These are phyloP conservation scores for Digitonthophagus gazella DNA, from an alignment of 2,888 invertebrate species.

Conservation along the genomic window DNA sequence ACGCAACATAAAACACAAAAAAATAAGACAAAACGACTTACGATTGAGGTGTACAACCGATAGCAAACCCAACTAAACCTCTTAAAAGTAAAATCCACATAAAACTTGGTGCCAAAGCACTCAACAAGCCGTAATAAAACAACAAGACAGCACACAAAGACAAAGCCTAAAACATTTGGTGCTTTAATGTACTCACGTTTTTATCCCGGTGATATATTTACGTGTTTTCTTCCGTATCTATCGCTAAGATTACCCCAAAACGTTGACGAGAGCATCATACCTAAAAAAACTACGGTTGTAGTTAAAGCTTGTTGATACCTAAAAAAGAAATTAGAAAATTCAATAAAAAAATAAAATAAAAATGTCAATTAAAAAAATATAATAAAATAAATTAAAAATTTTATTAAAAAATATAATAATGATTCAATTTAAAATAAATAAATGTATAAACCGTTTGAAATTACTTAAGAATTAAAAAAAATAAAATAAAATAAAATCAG, in stretches of 20 bases:
- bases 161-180: slow-evolving; percentile 65
- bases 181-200: not conserved
- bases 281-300: slow-evolving; percentile 90
- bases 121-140: slow-evolving; percentile 87
- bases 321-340: slow-evolving; percentile 28
- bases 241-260: slow-evolving; percentile 96
- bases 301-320: slow-evolving; percentile 90
- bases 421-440: no score
- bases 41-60: slow-evolving; percentile 97
- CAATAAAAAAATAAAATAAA: not conserved
- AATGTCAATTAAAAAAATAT: not conserved
- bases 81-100: slow-evolving; percentile 87
- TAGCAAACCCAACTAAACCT: slow-evolving; percentile 92
- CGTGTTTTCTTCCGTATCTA: slow-evolving; percentile 84
- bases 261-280: slow-evolving; percentile 96
- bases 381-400: not conserved
- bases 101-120: slow-evolving; percentile 88
- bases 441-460: no score
- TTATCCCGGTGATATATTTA: slow-evolving; percentile 47
- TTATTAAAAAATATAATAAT: no score
- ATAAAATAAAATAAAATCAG: no score
- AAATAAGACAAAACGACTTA: slow-evolving; percentile 56
- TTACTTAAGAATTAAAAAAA: no score
- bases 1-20: slow-evolving; percentile 29
- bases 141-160: slow-evolving; percentile 86